Evolutionary conservation across 2,113 vertebrate species (phyloP).

Genomic region (Uria lomvia): DNA sequence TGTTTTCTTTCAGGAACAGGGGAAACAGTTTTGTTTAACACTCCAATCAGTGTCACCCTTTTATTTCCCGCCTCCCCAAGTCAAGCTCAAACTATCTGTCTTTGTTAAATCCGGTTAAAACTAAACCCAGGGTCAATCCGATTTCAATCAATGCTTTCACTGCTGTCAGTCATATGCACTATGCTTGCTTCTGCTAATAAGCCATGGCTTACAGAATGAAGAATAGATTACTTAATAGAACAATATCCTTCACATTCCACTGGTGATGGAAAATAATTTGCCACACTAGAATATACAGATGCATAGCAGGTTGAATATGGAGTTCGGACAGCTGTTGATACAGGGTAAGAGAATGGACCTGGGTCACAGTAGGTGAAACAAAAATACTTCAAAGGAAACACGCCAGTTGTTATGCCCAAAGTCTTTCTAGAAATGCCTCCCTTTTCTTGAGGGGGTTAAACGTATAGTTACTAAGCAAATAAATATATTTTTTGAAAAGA

Average conservation of each 20-base stretch:
- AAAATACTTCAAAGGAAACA: neutral
- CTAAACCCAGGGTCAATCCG: neutral
- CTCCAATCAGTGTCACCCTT: neutral
- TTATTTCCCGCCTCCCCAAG: no score
- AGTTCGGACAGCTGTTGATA: neutral
- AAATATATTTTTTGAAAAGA: neutral
- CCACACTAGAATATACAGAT: neutral
- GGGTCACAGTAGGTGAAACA: neutral
- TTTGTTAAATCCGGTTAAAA: neutral
- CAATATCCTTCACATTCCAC: neutral
- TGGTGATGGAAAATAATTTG: neutral
- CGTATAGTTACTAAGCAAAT: neutral
- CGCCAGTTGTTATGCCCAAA: neutral
- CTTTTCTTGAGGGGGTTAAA: neutral
- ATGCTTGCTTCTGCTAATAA: neutral
- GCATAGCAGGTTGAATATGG: neutral
- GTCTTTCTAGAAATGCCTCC: neutral
- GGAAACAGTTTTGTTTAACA: neutral
- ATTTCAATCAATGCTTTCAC: neutral
- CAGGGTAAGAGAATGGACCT: neutral
- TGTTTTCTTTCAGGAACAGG: neutral
- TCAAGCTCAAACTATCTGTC: neutral
- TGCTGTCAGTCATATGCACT: neutral
- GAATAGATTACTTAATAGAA: neutral
- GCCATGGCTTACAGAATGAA: neutral